Evolutionary conservation across 2,113 vertebrate species (phyloP), one percentile per base, ranked within the genome.

Genomic region (Tinamus guttatus): DNA sequence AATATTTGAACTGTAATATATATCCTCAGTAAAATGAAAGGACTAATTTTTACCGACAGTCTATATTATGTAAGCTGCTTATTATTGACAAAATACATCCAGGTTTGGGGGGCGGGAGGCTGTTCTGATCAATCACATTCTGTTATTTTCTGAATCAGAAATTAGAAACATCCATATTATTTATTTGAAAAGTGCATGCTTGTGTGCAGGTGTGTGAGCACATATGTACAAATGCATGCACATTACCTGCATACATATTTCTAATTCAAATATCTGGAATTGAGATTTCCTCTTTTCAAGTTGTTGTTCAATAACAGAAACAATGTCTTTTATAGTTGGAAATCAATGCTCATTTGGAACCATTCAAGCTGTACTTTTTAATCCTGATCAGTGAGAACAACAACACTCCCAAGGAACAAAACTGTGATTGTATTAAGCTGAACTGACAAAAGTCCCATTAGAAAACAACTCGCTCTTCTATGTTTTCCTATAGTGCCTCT

Each of bases 371-470:
- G 45, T 54, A 83, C 62, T 69, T 92, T 87, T 93, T 73, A 87
- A 92, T 80, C 47, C 45, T 88, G 70, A 86, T 95, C 80, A 94
- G 19, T 65, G 60, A 86, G 63, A 92, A 77, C 11, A 96, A 52
- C 28, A 96, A 47, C 17, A 63, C 24, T 69, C 70, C 13, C 69
- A 51, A 62, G 34, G 11, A 84, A 92, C 49, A 71, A 86, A 92
- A 89, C 3, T 41, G 81, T 84, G n/a, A 90, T 76, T 95, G 25
- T 32, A 69, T 95, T 95, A 94, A 85, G 30, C 45, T 89, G 52
- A 94, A 82, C 22, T 89, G 56, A 95, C 22, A 68, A 91, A 97
- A 92, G 45, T 65, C 51, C 62, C 85, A 95, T 82, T 91, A 93
- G 60, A 78, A 96, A 91, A 93, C 2, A 9, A 73, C 28, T 58